Evolutionary conservation across 2,113 vertebrate genomes (phyloP).

Genomic region (Cyprinodon variegatus): DNA sequence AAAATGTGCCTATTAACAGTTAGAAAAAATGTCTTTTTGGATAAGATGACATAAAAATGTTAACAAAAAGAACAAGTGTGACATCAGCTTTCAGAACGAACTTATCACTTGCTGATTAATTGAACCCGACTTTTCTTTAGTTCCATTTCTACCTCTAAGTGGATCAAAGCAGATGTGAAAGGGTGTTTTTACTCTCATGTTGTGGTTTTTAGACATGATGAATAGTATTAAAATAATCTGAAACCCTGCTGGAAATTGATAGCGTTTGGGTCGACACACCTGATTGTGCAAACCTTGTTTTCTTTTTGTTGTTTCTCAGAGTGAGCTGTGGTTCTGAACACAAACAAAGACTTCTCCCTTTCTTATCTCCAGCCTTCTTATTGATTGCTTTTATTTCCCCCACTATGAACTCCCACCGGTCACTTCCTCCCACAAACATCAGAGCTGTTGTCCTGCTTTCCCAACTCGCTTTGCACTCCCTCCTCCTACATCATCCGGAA

Average conservation of each 20-base stretch:
- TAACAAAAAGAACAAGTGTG: not conserved
- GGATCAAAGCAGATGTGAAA: not conserved
- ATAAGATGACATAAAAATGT: no score
- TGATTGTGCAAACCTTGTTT: not conserved
- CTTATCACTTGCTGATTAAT: not conserved
- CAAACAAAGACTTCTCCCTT: not conserved
- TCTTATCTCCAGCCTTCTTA: not conserved
- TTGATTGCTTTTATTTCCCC: not conserved
- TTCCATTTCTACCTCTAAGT: no score
- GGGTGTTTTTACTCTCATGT: not conserved
- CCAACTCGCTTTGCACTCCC: conserved; percentile 13
- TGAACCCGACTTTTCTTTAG: not conserved
- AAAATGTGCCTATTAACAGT: no score
- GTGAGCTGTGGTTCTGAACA: not conserved
- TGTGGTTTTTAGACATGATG: not conserved
- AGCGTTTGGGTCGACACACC: not conserved
- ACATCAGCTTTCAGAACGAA: not conserved
- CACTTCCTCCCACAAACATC: conserved; percentile 19
- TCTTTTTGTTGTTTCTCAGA: not conserved
- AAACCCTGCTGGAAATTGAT: not conserved
- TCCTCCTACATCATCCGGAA: conserved; percentile 14
- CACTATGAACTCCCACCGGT: not conserved
- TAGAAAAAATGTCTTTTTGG: no score
- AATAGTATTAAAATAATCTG: not conserved
- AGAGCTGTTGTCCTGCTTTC: conserved; percentile 14